These are phyloP conservation scores for Anastrepha obliqua DNA, from an alignment of 1,140 invertebrate genomes.

Conservation along the genomic window DNA sequence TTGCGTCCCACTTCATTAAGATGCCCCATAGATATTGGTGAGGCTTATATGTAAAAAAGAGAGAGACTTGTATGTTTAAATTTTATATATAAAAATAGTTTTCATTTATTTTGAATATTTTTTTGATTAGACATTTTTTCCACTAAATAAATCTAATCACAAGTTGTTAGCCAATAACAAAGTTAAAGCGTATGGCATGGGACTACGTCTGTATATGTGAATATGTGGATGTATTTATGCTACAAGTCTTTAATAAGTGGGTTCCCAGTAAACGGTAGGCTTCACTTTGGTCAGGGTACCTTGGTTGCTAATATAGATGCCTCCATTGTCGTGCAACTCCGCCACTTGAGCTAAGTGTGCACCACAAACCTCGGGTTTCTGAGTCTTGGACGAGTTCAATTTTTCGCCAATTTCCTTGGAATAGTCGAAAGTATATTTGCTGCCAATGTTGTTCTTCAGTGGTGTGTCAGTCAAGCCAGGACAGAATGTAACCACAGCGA, in stretches of 20 bases:
- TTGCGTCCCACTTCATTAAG: too few relatives aligned
- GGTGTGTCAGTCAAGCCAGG: slow-evolving; percentile 56
- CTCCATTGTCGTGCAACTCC: slow-evolving; percentile 54
- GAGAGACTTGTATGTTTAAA: too few relatives aligned
- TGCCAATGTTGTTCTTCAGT: slow-evolving; percentile 37
- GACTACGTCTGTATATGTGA: too few relatives aligned
- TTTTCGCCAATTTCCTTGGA: slow-evolving; percentile 53
- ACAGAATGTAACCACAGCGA: slow-evolving; percentile 56
- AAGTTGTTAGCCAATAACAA: too few relatives aligned
- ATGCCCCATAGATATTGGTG: too few relatives aligned
- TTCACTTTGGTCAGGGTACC: slow-evolving; percentile 54
- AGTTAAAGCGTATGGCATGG: too few relatives aligned
- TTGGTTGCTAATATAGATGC: slow-evolving; percentile 54
- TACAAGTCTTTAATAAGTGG: not conserved
- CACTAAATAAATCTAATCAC: too few relatives aligned
- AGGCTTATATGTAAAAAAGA: too few relatives aligned
- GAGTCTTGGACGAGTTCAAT: slow-evolving; percentile 14
- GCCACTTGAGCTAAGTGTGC: slow-evolving; percentile 53
- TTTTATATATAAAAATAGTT: too few relatives aligned
- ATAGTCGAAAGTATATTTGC: slow-evolving; percentile 56
- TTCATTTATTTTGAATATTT: too few relatives aligned
- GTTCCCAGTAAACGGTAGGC: slow-evolving; percentile 53
- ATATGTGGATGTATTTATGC: not conserved
- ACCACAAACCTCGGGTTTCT: slow-evolving; percentile 53
- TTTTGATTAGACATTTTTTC: too few relatives aligned